phyloP scores from a whole-genome alignment of 2,888 invertebrate species.

The Agonopterix alstromeriana region DNA sequence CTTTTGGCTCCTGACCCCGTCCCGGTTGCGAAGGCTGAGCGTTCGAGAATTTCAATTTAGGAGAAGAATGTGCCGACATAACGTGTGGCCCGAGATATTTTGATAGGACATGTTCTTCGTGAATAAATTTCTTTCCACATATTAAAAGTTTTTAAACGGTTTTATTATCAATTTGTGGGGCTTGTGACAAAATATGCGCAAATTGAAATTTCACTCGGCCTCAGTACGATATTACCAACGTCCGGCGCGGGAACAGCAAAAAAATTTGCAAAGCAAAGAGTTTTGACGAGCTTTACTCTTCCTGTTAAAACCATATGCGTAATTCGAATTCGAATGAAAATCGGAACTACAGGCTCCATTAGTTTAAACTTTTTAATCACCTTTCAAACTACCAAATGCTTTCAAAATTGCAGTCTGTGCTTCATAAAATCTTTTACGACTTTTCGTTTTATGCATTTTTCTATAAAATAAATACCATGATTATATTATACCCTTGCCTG shows the following conservation, averaged over 20 bases:
- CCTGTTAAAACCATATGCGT: no score
- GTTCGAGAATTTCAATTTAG: slow-evolving; percentile 78
- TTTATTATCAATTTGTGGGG: slow-evolving; percentile 39
- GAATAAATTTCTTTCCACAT: slow-evolving; percentile 74
- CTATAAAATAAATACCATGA: no score
- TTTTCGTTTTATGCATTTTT: no score
- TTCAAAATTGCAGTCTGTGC: neutral
- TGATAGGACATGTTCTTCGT: slow-evolving; percentile 75
- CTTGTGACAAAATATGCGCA: slow-evolving; percentile 8
- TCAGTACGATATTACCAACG: no score
- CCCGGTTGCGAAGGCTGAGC: slow-evolving; percentile 62
- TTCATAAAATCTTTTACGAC: neutral
- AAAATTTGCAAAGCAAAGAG: no score
- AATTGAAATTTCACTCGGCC: slow-evolving; percentile 9
- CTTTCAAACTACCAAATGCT: no score
- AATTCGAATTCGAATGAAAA: no score
- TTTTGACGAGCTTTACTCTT: no score
- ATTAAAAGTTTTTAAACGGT: slow-evolving; percentile 69
- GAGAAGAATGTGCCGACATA: slow-evolving; percentile 78
- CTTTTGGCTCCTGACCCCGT: slow-evolving; percentile 68
- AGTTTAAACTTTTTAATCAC: no score
- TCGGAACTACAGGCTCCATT: no score
- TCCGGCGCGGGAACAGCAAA: no score
- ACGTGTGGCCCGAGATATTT: slow-evolving; percentile 77
- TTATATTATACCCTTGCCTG: no score